These are phyloP conservation scores for Pseudochirops corinnae DNA, from an alignment of 2,797 vertebrate genomes.

Conservation along the genomic window DNA sequence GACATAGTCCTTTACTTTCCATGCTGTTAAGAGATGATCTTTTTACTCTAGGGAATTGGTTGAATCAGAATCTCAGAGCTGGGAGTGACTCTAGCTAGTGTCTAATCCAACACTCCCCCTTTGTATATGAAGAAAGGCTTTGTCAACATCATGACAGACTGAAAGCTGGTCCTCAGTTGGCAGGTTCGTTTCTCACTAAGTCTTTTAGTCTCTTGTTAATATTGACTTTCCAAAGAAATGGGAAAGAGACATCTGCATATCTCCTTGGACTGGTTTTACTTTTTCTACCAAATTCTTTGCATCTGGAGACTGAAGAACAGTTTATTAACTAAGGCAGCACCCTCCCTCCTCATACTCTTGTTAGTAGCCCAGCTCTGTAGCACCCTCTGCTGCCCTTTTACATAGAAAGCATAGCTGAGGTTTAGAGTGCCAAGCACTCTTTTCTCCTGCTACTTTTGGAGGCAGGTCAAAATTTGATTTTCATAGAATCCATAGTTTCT, in stretches of 20 bases:
- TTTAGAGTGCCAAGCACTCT: not conserved
- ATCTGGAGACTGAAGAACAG: not conserved
- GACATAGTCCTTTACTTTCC: not conserved
- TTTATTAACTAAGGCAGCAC: too few species aligned
- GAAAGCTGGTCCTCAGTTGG: conserved; percentile 6
- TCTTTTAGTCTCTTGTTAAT: not conserved
- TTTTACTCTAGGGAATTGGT: not conserved
- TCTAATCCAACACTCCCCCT: not conserved
- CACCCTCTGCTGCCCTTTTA: conserved; percentile 78
- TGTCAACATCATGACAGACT: not conserved
- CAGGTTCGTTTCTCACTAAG: conserved; percentile 25
- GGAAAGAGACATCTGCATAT: not conserved
- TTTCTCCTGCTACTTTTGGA: not conserved
- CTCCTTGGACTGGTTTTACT: not conserved
- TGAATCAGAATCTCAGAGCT: not conserved
- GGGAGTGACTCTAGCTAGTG: not conserved
- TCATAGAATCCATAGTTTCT: not conserved
- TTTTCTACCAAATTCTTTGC: not conserved
- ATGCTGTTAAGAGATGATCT: not conserved
- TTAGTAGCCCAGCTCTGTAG: conserved; percentile 38
- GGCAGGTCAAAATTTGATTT: conserved; percentile 13
- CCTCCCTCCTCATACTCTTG: not conserved
- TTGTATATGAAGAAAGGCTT: conserved; percentile 4
- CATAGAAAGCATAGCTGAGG: conserved; percentile 30
- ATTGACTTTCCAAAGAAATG: not conserved